A percentile compares a stretch with the other conserved stretches of the same genome.
Evolutionary conservation across 1,140 invertebrate species (phyloP).

Genomic region (Formica exsecta): DNA sequence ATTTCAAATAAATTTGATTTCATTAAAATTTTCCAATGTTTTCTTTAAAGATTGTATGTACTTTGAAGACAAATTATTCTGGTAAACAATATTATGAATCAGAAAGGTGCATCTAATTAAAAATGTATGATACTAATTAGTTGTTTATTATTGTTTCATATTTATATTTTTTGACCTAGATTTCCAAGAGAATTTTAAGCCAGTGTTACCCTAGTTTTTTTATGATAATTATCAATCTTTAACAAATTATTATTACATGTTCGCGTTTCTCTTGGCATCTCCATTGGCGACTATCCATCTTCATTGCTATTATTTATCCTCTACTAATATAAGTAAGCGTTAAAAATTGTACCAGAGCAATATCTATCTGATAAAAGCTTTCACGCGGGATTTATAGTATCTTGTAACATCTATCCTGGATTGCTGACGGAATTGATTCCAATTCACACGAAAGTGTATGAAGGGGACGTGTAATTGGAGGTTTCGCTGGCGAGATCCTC

Average conservation of each 20-base stretch:
- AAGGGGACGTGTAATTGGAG: not conserved
- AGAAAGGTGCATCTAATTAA: not conserved
- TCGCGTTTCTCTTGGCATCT: not conserved
- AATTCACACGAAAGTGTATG: not conserved
- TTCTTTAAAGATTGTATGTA: not conserved
- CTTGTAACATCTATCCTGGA: not conserved
- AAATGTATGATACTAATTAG: not conserved
- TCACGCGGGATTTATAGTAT: not conserved
- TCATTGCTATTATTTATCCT: not conserved
- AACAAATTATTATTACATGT: constrained; percentile 22
- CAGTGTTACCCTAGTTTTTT: not conserved
- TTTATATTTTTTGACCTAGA: not conserved
- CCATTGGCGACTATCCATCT: not conserved
- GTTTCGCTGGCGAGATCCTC: not conserved
- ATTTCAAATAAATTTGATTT: too few species aligned
- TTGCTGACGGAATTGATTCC: not conserved
- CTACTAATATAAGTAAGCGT: not conserved
- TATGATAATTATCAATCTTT: not conserved
- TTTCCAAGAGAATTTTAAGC: not conserved
- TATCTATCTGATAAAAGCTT: not conserved
- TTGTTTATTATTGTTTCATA: not conserved
- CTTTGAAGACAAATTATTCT: not conserved
- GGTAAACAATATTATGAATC: not conserved
- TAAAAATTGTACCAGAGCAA: not conserved
- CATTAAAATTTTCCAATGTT: too few species aligned